Conservation (phyloP, 2,113 vertebrate genomes). For the Proteles cristata region DNA sequence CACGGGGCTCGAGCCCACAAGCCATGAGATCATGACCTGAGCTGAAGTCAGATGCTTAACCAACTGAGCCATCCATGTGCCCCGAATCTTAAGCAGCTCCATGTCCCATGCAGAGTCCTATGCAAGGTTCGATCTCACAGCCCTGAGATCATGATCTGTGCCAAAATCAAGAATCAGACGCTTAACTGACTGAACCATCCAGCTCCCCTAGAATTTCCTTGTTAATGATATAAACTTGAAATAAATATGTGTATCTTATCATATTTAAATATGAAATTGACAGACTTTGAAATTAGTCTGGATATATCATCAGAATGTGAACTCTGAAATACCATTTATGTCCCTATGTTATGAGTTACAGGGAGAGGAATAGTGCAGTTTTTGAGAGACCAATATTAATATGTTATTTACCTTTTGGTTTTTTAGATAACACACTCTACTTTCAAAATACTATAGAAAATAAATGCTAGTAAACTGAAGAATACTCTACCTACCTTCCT, state of each 20-base stretch:
- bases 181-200: too few relatives aligned
- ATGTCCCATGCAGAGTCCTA: too few relatives aligned
- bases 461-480: neutral
- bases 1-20: too few relatives aligned
- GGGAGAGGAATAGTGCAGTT: neutral
- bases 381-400: slow-evolving; percentile 14
- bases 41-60: too few relatives aligned
- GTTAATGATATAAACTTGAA: neutral
- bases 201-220: neutral
- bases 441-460: neutral
- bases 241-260: neutral
- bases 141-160: too few relatives aligned
- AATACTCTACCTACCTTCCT: neutral
- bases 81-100: too few relatives aligned
- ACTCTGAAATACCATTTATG: neutral
- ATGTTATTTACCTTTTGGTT: neutral
- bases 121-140: too few relatives aligned
- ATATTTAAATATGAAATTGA: neutral
- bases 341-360: neutral
- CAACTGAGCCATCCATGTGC: too few relatives aligned
- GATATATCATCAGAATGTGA: neutral
- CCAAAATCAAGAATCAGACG: too few relatives aligned
- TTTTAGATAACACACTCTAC: neutral
- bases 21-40: too few relatives aligned
- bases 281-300: neutral